phyloP scores from a whole-genome alignment of 2,797 vertebrate genomes.

The Anniella stebbinsi region DNA sequence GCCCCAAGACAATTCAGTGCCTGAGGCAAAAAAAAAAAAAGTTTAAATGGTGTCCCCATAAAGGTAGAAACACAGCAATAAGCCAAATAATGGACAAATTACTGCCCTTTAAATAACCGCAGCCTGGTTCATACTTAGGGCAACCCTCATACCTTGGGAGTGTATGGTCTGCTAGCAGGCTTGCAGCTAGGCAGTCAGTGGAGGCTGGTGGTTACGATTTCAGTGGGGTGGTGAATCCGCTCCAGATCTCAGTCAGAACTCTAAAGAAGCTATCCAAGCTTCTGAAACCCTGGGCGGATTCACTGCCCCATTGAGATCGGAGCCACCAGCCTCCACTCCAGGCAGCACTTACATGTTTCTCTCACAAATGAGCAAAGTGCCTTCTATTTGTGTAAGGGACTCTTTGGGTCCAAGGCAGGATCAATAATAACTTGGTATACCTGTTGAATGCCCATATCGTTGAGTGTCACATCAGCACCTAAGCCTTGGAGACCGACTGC shows the following conservation, averaged over 20 bases:
- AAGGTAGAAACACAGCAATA: neutral
- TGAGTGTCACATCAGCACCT: slow-evolving; percentile 72
- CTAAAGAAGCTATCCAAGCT: no score
- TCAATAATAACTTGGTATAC: slow-evolving; percentile 56
- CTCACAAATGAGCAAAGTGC: neutral
- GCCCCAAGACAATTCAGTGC: neutral
- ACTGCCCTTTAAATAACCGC: neutral
- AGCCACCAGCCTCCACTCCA: no score
- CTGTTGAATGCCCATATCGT: slow-evolving; percentile 75
- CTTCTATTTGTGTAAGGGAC: no score
- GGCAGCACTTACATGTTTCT: neutral
- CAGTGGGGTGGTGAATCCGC: no score
- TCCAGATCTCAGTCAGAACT: no score
- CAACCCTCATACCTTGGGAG: neutral
- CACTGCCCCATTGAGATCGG: no score
- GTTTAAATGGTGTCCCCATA: neutral
- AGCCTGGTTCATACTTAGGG: no score
- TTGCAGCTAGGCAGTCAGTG: neutral
- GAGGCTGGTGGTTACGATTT: no score
- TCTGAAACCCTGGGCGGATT: no score
- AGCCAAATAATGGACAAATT: neutral
- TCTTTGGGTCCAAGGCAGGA: neutral
- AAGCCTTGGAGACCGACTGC: slow-evolving; percentile 69
- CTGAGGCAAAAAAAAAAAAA: neutral
- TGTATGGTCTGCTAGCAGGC: neutral